Base-by-base conservation (phyloP, 2,797 vertebrate species). In the Spea hammondii region DNA sequence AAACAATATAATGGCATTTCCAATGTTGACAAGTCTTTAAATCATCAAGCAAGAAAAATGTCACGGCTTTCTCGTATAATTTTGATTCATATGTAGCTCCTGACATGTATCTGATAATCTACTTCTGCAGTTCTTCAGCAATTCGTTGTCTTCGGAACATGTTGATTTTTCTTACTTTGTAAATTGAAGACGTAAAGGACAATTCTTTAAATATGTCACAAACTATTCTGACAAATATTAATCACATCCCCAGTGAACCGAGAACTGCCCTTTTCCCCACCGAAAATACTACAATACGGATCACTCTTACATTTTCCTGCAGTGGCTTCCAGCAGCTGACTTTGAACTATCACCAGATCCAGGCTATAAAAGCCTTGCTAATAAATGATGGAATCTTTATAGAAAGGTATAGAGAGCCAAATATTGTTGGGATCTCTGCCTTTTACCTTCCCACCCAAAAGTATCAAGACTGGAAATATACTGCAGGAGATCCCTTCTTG, bases 181-280 rank as follows among this genome's bases (percentile, higher is more conserved):
- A 51, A 53, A 5, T 51, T 77, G 50, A 68, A 55, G 53, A 53
- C 48, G 51, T 70, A 64, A 51, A 64, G 76, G 57, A 14, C 69
- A 70, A 65, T 77, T 64, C 68, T 77, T 77, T 64, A 47, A 46
- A 77, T 48, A 47, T 70, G 68, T 77, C 76, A 71, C 67, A 70
- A 77, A 32, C 67, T 70, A 77, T 77, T 14, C 46, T 64, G 32
- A 62, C 44, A 70, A 71, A 70, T 54, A 53, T 77, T 60, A 57
- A 59, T 77, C 76, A 70, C 17, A 51, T 70, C 57, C 57, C 59
- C 57, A 65, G 59, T 53, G 67, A 70, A 64, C 11, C 54, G 68
- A 46, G 32, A 70, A 53, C 49, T 17, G 46, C 11, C 54, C 44
- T 77, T 77, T 77, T 70, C 32, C 54, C 49, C 69, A 6, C n/a